Conservation (phyloP, 1,140 invertebrate genomes). For the Acromyrmex charruanus region DNA sequence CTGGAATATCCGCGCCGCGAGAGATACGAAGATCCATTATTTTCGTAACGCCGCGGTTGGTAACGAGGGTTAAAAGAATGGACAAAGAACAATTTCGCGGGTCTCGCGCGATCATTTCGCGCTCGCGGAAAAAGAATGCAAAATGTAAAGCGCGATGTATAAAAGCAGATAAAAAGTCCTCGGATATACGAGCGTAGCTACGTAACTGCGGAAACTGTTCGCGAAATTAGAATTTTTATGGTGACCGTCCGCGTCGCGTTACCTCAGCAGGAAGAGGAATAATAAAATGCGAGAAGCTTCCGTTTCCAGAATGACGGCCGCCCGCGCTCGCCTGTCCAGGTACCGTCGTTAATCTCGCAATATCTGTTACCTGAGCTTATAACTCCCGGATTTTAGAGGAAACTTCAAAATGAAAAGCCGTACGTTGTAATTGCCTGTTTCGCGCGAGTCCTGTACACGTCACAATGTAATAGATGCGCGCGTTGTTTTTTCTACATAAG, state of each 20-base stretch:
- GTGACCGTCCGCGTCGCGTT: constrained; percentile 18
- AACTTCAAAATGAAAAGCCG: constrained; percentile 35
- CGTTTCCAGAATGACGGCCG: constrained; percentile 45
- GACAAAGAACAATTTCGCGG: constrained; percentile 19
- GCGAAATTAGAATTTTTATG: constrained; percentile 72
- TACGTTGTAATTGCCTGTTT: constrained; percentile 26
- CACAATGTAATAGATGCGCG: constrained; percentile 27
- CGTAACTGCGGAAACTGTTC: constrained; percentile 38
- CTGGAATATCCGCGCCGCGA: constrained; percentile 39
- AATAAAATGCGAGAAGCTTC: constrained; percentile 57
- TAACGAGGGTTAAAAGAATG: constrained; percentile 23
- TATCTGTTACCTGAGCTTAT: constrained; percentile 56
- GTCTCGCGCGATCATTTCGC: background rate
- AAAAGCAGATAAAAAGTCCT: constrained; percentile 54
- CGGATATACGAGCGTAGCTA: constrained; percentile 48
- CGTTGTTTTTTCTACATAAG: background rate
- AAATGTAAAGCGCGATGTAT: constrained; percentile 40
- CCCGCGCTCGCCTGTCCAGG: constrained; percentile 31
- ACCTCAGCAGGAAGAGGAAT: constrained; percentile 22
- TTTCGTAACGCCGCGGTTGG: constrained; percentile 4
- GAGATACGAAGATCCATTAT: constrained; percentile 54
- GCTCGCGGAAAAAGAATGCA: constrained; percentile 21
- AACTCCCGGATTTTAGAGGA: constrained; percentile 36
- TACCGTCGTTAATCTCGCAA: constrained; percentile 61
- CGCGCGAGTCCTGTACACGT: constrained; percentile 1